These are phyloP conservation scores for Hirtodrosophila trivittata DNA, from an alignment of 2,888 invertebrate genomes.

Conservation along the genomic window DNA sequence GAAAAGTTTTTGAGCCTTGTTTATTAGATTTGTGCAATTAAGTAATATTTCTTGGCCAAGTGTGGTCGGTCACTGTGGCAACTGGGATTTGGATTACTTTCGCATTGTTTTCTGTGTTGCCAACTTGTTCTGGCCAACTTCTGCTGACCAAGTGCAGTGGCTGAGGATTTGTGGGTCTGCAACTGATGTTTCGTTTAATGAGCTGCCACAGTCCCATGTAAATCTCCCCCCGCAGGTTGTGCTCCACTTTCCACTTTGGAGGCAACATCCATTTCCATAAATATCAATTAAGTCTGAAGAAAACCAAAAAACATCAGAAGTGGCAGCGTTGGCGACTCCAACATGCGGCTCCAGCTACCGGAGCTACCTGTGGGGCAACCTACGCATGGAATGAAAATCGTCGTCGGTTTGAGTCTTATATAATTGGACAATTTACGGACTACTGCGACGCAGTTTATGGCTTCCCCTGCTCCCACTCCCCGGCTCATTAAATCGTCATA, in stretches of 20 bases:
- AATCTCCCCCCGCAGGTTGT: constrained; percentile 42
- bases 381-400: too few species aligned
- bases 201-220: constrained; percentile 44
- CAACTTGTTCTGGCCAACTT: constrained; percentile 19
- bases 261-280: constrained; percentile 66
- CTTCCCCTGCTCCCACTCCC: neutral
- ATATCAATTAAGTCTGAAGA: constrained; percentile 64
- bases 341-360: constrained; percentile 45
- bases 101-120: constrained; percentile 29
- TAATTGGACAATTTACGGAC: constrained; percentile 71
- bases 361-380: constrained; percentile 55
- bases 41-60: constrained; percentile 61
- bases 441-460: constrained; percentile 24
- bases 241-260: constrained; percentile 68
- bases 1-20: constrained; percentile 42
- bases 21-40: constrained; percentile 62
- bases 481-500: constrained; percentile 55
- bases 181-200: constrained; percentile 46
- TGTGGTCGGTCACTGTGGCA: constrained; percentile 40
- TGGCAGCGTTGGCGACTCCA: constrained; percentile 49
- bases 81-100: constrained; percentile 48
- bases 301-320: constrained; percentile 54
- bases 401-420: constrained; percentile 22
- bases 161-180: too few species aligned
- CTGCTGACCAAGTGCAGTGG: neutral